phyloP scores from a whole-genome alignment of 37 sponge, comb jelly and placozoan genomes.

The Amphimedon queenslandica region DNA sequence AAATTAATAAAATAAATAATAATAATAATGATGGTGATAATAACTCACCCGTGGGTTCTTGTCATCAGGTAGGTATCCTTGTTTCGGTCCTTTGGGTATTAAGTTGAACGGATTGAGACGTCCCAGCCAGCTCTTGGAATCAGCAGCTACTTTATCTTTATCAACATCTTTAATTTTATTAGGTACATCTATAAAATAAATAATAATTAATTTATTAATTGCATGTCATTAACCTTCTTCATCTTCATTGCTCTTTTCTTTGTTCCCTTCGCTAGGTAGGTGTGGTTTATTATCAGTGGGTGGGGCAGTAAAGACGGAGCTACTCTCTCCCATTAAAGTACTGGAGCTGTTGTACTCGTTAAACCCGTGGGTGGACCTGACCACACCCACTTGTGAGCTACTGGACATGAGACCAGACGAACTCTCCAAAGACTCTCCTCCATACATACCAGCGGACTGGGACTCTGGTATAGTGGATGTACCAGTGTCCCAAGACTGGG shows the following conservation, averaged over 20 bases:
- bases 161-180: neutral
- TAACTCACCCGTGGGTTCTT: constrained; percentile 23
- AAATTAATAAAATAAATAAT: neutral
- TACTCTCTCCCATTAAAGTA: neutral
- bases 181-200: neutral
- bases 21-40: neutral
- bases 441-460: no score
- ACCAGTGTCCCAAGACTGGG: no score
- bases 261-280: no score
- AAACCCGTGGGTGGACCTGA: no score
- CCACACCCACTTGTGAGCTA: no score
- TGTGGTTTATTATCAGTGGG: no score
- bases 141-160: constrained; percentile 6
- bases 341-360: neutral
- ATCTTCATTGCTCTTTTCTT: no score
- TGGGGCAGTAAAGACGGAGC: neutral
- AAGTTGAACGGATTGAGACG: constrained; percentile 13
- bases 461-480: no score
- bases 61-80: constrained; percentile 53
- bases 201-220: no score
- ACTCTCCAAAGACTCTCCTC: no score
- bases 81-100: constrained; percentile 39
- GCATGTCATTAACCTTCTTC: no score
- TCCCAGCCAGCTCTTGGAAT: constrained; percentile 37
- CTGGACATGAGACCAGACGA: no score